Evolutionary conservation across 1,140 invertebrate genomes (phyloP), one percentile per base, ranked within the genome.

Genomic region (Drosophila oshimai): DNA sequence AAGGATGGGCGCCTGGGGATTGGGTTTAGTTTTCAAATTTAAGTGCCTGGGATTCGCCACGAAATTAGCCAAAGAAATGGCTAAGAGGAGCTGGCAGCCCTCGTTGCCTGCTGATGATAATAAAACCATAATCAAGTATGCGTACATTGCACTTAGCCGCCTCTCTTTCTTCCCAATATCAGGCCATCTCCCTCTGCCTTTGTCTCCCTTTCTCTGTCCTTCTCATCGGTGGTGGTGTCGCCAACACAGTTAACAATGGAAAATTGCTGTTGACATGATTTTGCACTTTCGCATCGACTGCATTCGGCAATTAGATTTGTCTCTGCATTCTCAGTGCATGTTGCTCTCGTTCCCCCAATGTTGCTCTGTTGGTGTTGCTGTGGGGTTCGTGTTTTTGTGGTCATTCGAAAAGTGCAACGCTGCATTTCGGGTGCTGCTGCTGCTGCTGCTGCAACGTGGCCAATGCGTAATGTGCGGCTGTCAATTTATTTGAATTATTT

Each of bases 261-360:
- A 90, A 80, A 89, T 90, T 90, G 86, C 81, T 90, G 89, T 89
- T 90, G 89, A 90, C 89, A 90, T 90, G 89, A 90, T 90, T 90
- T 90, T 90, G 89, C 89, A 90, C 89, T 90, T 90, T 90, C 74
- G 80, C 78, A 88, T 89, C 74, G 89, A 90, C 89, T 90, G 89
- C 89, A 90, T 90, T 90, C 89, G 80, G 89, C 89, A 90, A 90
- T 90, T 90, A 90, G 89, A 89, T 86, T 81, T 87, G 58, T 86
- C 80, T 60, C 80, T 86, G 29, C 53, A 60, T 49, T 58, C 65
- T 71, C 51, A 37, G 46, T 70, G 53, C 54, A 47, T 70, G 44
- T 70, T 47, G 65, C 50, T 42, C 50, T 58, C 17, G 28, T 54
- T 49, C 75, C 42, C 55, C 28, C 24, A 2, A 18, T 20, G 15